Evolutionary conservation across 1,140 invertebrate genomes (phyloP).

Genomic region (Ctenoplectra terminalis): DNA sequence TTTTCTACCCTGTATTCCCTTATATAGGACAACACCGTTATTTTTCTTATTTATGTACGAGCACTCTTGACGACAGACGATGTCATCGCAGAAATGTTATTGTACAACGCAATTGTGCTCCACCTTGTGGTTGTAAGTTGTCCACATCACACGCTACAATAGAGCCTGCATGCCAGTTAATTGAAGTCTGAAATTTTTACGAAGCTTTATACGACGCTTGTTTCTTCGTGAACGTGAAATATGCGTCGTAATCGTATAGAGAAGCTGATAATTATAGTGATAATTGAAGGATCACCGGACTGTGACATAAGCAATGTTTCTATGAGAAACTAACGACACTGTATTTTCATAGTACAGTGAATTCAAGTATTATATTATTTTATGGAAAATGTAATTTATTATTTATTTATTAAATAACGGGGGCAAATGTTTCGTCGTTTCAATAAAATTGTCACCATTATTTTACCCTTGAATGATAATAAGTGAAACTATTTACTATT

Average conservation of each 20-base stretch:
- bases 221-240: constrained; percentile 6
- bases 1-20: constrained; percentile 9
- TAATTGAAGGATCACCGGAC: constrained; percentile 45
- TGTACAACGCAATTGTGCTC: constrained; percentile 25
- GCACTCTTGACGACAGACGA: constrained; percentile 18
- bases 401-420: too few species aligned
- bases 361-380: not conserved
- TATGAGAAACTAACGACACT: constrained; percentile 62
- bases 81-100: constrained; percentile 26
- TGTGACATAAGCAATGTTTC: constrained; percentile 18
- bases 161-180: constrained; percentile 57
- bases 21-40: constrained; percentile 9
- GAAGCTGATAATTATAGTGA: not conserved
- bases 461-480: too few species aligned
- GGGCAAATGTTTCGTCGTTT: too few species aligned
- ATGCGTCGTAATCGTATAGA: not conserved
- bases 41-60: constrained; percentile 31
- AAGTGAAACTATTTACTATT: too few species aligned
- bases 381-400: not conserved
- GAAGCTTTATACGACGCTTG: constrained; percentile 7
- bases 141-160: constrained; percentile 42
- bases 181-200: constrained; percentile 46
- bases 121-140: constrained; percentile 38
- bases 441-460: too few species aligned
- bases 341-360: constrained; percentile 22